Evolutionary conservation across 2,797 vertebrate genomes (phyloP), one percentile per base, ranked within the genome.

Genomic region (Rhodeus uyekii): DNA sequence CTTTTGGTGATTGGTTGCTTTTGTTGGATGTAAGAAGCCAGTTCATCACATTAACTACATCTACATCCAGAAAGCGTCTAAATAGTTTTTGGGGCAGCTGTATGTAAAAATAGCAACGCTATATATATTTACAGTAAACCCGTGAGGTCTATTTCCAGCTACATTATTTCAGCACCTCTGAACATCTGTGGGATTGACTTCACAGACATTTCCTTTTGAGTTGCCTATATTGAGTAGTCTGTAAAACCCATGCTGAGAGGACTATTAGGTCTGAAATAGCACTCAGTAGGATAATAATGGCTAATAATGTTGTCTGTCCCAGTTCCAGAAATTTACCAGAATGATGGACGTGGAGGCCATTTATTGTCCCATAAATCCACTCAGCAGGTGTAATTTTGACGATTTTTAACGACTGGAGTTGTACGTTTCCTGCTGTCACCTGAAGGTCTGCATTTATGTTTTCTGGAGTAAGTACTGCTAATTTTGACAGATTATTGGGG

Each of bases 221-320:
- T 36, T 79, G 69, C 77, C 63, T 75, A 60, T 73, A 73, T 63
- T 3, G 78, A 73, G 29, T 36, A 72, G 78, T 60, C 76, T 78
- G 77, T 61, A 71, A 80, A 76, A 22, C 46, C 53, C 74, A 63
- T 61, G 53, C 75, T 82, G 80, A 75, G 76, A 76, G 12, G n/a
- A 72, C 32, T 74, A 73, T 76, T 82, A 74, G 65, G 46, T 46
- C 48, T 80, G 69, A 83, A 67, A 82, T 60, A 39, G 32, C 65
- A 60, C 79, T 79, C 64, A 55, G 38, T 78, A 29, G 64, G 85
- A 83, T 76, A 80, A 84, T 86, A 82, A 82, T 79, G 58, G 55
- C 58, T 81, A 73, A 81, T 81, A 84, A 86, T 76, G 76, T 80
- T 83, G 74, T 76, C 68, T 77, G 38, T 63, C 77, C 58, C 50